Conservation (phyloP, 2,888 invertebrate species). For the Hylaea fasciaria region DNA sequence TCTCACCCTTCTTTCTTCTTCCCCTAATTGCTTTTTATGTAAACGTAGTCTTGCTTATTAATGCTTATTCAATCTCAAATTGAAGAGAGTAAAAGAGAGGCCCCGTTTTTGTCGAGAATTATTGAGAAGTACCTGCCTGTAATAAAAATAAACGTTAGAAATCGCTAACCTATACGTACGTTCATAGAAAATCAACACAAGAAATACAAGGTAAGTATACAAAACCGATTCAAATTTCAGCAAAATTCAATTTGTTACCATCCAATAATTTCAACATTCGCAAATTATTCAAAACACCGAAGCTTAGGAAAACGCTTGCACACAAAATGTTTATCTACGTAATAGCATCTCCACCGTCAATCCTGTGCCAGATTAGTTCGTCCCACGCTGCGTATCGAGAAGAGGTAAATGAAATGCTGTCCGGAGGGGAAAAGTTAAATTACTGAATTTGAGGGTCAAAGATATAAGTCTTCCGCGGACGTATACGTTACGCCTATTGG, state of each 20-base stretch:
- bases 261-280: background rate
- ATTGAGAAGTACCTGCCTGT: too few relatives aligned
- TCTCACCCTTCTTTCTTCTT: too few relatives aligned
- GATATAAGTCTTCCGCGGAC: constrained; percentile 80
- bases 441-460: constrained; percentile 85
- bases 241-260: too few relatives aligned
- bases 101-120: too few relatives aligned
- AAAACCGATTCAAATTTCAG: background rate
- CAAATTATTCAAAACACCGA: constrained; percentile 15
- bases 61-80: too few relatives aligned
- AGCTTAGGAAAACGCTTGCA: constrained; percentile 27
- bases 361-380: constrained; percentile 80
- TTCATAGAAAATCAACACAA: too few relatives aligned
- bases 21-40: too few relatives aligned
- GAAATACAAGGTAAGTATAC: background rate
- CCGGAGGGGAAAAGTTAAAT: constrained; percentile 85
- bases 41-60: too few relatives aligned
- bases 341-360: constrained; percentile 55
- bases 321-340: constrained; percentile 30
- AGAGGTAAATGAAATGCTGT: constrained; percentile 86
- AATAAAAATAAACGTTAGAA: too few relatives aligned
- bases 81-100: too few relatives aligned
- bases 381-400: constrained; percentile 85
- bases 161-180: too few relatives aligned
- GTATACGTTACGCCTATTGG: constrained; percentile 59